Evolutionary conservation across 2,113 vertebrate genomes (phyloP).

Genomic region (Nothocercus nigrocapillus): DNA sequence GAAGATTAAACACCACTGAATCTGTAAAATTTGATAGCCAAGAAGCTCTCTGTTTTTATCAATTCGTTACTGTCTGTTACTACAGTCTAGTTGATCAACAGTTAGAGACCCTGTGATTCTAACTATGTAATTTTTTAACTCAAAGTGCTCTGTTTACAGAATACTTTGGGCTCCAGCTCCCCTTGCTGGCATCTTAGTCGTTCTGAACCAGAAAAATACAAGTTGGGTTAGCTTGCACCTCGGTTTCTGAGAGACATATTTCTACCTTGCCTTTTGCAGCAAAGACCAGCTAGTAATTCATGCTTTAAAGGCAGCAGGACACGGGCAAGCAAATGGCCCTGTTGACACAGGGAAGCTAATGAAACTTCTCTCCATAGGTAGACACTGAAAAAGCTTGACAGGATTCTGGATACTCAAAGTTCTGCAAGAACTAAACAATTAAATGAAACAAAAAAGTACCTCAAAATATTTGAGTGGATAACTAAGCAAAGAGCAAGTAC

Average conservation of each 20-base stretch:
- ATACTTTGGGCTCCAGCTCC: neutral
- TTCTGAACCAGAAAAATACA: neutral
- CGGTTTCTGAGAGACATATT: rapidly evolving
- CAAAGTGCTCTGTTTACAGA: too few species aligned
- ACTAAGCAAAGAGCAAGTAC: neutral
- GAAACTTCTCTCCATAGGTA: neutral
- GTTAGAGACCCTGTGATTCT: neutral
- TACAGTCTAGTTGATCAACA: neutral
- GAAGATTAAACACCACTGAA: neutral
- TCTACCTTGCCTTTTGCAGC: neutral
- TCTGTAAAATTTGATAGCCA: too few species aligned
- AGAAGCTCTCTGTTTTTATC: neutral
- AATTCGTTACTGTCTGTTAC: neutral
- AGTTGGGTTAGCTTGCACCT: neutral
- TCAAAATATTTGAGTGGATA: rapidly evolving
- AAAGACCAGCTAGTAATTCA: neutral
- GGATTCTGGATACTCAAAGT: neutral
- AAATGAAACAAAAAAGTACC: neutral
- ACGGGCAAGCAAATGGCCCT: too few species aligned
- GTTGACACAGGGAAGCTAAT: neutral
- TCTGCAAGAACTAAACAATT: neutral
- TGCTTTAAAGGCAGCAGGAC: too few species aligned
- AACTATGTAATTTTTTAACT: too few species aligned
- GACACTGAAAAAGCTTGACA: neutral
- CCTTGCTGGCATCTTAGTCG: neutral